Conservation (phyloP, 2,888 invertebrate species). For the Acrocyrtus sp. region DNA sequence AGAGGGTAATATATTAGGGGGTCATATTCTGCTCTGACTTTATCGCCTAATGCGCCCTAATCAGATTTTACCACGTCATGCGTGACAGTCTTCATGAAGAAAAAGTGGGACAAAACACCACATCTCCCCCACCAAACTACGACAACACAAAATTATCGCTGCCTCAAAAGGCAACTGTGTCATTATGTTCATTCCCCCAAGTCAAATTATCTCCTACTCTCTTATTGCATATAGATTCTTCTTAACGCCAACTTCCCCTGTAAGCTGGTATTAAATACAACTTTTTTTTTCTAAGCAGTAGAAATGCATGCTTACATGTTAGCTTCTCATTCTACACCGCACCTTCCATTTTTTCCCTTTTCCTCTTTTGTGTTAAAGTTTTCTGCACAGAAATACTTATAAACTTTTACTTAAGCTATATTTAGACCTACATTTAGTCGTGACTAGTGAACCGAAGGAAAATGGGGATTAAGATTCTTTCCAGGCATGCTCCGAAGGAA, state of each 20-base stretch:
- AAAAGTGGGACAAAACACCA: constrained; percentile 5
- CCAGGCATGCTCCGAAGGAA: constrained; percentile 37
- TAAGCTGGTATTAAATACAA: constrained; percentile 2
- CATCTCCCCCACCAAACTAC: not conserved
- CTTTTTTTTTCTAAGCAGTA: constrained; percentile 1
- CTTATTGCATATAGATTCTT: no score
- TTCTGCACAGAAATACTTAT: constrained; percentile 20
- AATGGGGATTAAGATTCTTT: constrained; percentile 51
- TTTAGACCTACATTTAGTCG: constrained; percentile 19
- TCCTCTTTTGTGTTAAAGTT: constrained; percentile 9
- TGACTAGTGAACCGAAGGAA: constrained; percentile 33
- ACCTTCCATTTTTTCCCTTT: not conserved
- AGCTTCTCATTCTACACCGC: no score
- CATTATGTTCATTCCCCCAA: constrained; percentile 18
- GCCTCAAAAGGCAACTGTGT: constrained; percentile 29
- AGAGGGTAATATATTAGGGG: no score
- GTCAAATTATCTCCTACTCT: constrained; percentile 22
- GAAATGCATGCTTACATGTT: no score
- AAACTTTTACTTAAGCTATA: constrained; percentile 17
- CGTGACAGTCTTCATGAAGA: constrained; percentile 17
- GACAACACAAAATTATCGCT: constrained; percentile 11
- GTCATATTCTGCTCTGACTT: no score
- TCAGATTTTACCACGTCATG: constrained; percentile 23
- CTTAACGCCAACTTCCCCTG: no score
- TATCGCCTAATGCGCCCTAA: no score